Base-by-base conservation (phyloP, 2,888 invertebrate genomes). In the Drosophila nr. fundita region DNA sequence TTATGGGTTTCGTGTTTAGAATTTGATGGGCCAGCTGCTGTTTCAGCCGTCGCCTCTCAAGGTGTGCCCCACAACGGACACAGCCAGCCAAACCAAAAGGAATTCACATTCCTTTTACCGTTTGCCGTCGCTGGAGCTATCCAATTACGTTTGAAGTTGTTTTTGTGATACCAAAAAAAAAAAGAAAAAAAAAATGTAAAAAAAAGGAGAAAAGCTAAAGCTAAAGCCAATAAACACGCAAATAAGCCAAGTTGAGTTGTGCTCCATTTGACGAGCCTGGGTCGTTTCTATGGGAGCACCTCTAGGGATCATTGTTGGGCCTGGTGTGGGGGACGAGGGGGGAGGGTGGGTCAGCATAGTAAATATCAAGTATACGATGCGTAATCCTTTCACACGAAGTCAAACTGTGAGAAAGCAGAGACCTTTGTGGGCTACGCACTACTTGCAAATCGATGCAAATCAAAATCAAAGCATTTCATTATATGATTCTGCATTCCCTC, bases 191-290 rank as follows among this genome's bases (percentile, higher is more conserved):
- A 13, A 13, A 36, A 18, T n/a, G 27, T 18, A 8, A 27, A 34
- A 27, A 13, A 55, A 55, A 38, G 29, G 40, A 29, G 36, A 55
- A 38, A 38, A 24, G 45, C 45, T 45, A 76, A 76, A 72, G 85
- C 79, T 55, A 68, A 80, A 82, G 82, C 87, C 87, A 89, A 85
- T 89, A 89, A 86, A 89, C 87, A 89, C 89, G 89, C 85, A 83
- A 89, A 89, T 85, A 89, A 89, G 84, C 87, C 75, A 57, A 34
- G 70, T 75, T 68, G 68, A 68, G 68, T 77, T 66, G 61, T 68
- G 63, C 48, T 62, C 29, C 32, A 55, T 52, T 36, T 50, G 38
- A n/a, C 29, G 29, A 50, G 50, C 50, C 50, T 11, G 49, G 29
- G 29, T 21, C 59, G 69, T 73, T 65, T 59, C 67, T 48, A 55